Evolutionary conservation across 2,888 invertebrate species (phyloP).

Genomic region (Synergus umbraculus): DNA sequence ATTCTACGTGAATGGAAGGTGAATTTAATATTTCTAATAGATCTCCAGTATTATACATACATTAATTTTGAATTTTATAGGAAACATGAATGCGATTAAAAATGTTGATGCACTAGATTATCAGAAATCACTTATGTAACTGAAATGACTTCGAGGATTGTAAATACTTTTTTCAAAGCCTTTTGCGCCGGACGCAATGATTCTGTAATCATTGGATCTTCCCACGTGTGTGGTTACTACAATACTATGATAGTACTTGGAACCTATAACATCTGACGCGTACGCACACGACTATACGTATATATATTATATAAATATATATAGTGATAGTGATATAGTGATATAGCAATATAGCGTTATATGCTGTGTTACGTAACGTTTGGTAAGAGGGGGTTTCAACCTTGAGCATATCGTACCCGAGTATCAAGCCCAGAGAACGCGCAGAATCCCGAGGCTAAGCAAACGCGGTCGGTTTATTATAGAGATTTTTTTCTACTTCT

Average conservation of each 20-base stretch:
- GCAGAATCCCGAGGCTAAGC: conserved; percentile 38
- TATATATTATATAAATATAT: too few species aligned
- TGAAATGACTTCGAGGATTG: background rate
- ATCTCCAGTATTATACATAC: too few species aligned
- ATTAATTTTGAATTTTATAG: too few species aligned
- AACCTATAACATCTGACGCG: conserved; percentile 23
- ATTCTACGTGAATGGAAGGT: too few species aligned
- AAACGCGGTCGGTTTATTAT: conserved; percentile 35
- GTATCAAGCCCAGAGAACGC: conserved; percentile 35
- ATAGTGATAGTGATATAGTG: too few species aligned
- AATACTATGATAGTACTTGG: conserved; percentile 28
- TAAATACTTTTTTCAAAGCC: background rate
- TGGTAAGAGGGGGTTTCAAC: conserved; percentile 38
- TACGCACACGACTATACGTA: background rate
- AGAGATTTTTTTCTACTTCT: conserved; percentile 34
- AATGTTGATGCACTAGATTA: background rate
- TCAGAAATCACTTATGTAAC: background rate
- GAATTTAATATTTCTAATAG: too few species aligned
- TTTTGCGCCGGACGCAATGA: conserved; percentile 28
- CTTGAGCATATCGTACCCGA: conserved; percentile 39
- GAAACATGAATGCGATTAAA: too few species aligned
- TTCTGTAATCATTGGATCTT: conserved; percentile 38
- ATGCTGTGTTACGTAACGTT: conserved; percentile 31
- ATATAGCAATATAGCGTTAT: conserved; percentile 2
- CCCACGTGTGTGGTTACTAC: conserved; percentile 23